phyloP scores from a whole-genome alignment of 2,888 invertebrate genomes.

The Zaprionus bogoriensis region DNA sequence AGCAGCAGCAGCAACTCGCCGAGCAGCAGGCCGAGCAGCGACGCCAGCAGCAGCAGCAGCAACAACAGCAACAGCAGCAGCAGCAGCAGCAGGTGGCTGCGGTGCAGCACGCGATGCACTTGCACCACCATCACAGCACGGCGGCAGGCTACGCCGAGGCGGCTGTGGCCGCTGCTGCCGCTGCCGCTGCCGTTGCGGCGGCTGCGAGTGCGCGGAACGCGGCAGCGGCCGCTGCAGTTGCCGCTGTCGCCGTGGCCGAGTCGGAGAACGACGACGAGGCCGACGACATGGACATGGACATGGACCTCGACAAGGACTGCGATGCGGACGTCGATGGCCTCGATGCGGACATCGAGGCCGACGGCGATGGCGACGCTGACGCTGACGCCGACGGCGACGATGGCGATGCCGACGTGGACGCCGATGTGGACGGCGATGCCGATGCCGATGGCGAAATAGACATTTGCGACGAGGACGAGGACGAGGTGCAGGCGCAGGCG shows the following conservation, averaged over 20 bases:
- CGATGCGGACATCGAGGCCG: slow-evolving; percentile 15
- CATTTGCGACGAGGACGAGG: slow-evolving; percentile 79
- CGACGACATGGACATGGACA: slow-evolving; percentile 23
- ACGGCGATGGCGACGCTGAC: slow-evolving; percentile 37
- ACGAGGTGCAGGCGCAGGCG: slow-evolving; percentile 26
- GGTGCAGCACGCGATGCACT: slow-evolving; percentile 48
- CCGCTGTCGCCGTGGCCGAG: slow-evolving; percentile 50
- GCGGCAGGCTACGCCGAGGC: slow-evolving; percentile 65
- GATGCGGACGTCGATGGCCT: slow-evolving; percentile 22
- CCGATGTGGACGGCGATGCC: slow-evolving; percentile 12
- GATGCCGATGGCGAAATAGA: slow-evolving; percentile 73
- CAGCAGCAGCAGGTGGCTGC: slow-evolving; percentile 52
- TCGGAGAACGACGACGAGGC: slow-evolving; percentile 53
- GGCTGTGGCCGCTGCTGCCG: slow-evolving; percentile 64
- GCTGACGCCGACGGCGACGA: slow-evolving; percentile 43
- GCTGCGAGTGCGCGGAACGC: slow-evolving; percentile 61
- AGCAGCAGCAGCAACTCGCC: slow-evolving; percentile 67
- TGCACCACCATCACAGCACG: slow-evolving; percentile 56
- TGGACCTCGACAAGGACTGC: slow-evolving; percentile 2
- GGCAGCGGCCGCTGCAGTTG: slow-evolving; percentile 51
- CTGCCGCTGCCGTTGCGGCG: slow-evolving; percentile 62
- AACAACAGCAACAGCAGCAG: slow-evolving; percentile 54
- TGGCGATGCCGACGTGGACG: slow-evolving; percentile 19
- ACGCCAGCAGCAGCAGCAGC: slow-evolving; percentile 60
- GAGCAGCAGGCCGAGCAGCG: slow-evolving; percentile 55